phyloP scores from a whole-genome alignment of 2,888 invertebrate species.

The Volucella inflata region DNA sequence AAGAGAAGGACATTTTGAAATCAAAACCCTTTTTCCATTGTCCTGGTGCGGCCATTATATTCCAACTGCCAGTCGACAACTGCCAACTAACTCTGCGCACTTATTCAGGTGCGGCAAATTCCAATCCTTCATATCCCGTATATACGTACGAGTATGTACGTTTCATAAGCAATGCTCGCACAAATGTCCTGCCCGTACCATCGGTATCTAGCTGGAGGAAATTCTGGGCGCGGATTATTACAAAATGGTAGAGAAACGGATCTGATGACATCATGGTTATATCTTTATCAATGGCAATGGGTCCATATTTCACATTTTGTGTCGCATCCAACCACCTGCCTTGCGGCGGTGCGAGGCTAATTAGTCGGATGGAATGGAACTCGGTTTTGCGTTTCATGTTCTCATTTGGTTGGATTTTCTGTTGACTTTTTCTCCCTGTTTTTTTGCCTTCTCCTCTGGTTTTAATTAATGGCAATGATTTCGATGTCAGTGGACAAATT shows the following conservation, averaged over 20 bases:
- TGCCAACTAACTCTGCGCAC: constrained; percentile 33
- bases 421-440: constrained; percentile 22
- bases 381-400: constrained; percentile 49
- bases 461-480: constrained; percentile 72
- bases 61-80: constrained; percentile 33
- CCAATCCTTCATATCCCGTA: constrained; percentile 59
- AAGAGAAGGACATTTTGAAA: constrained; percentile 56
- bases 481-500: constrained; percentile 70
- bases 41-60: constrained; percentile 62
- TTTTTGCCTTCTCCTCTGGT: constrained; percentile 15
- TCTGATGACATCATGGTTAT: constrained; percentile 71
- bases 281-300: constrained; percentile 61
- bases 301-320: constrained; percentile 69
- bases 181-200: constrained; percentile 56
- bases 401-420: not conserved
- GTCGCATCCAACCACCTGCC: constrained; percentile 58
- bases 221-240: constrained; percentile 57
- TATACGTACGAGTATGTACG: too few relatives aligned
- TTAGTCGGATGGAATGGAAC: constrained; percentile 63
- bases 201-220: constrained; percentile 29
- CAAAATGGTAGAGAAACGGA: constrained; percentile 56
- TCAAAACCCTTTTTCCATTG: constrained; percentile 64
- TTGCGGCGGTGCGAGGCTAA: constrained; percentile 53
- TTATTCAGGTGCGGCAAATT: constrained; percentile 64
- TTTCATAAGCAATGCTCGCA: constrained; percentile 8